Conservation (phyloP, 2,797 vertebrate genomes). For the Chanos chanos region DNA sequence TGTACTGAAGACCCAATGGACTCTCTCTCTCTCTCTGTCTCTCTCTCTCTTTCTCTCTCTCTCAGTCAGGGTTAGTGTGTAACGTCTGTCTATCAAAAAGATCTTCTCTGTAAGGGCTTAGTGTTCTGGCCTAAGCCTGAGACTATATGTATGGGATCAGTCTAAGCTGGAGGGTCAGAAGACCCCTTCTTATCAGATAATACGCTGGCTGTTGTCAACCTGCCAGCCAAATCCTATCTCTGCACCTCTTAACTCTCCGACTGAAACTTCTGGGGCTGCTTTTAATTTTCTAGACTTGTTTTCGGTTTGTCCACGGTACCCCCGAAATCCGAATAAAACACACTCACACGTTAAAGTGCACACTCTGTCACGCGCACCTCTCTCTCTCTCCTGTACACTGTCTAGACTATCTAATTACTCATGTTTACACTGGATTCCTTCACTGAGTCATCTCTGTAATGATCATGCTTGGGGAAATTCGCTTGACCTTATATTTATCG, state of each 20-base stretch:
- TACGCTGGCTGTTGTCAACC: conserved; percentile 60
- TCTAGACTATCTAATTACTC: not conserved
- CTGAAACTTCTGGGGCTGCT: conserved; percentile 31
- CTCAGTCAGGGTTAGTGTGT: too few species aligned
- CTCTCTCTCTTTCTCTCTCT: too few species aligned
- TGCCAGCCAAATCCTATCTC: conserved; percentile 56
- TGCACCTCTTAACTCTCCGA: conserved; percentile 29
- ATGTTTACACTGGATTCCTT: conserved; percentile 20
- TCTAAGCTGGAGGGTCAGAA: conserved; percentile 10
- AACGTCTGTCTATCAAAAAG: conserved; percentile 16
- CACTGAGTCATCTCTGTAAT: conserved; percentile 8
- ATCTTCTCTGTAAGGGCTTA: conserved; percentile 14
- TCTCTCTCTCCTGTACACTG: not conserved
- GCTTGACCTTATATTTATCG: conserved; percentile 29
- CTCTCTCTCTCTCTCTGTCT: too few species aligned
- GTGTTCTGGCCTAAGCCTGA: conserved; percentile 3
- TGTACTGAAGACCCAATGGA: too few species aligned
- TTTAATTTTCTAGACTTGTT: not conserved
- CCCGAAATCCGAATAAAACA: not conserved
- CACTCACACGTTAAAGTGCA: not conserved
- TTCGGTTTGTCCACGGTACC: too few species aligned
- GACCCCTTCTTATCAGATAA: conserved; percentile 66
- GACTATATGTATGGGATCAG: conserved; percentile 7
- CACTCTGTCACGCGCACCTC: not conserved
- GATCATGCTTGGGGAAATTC: conserved; percentile 4